Percentiles rank a stretch among this genome's conserved stretches.
Conservation (phyloP, 2,797 vertebrate genomes). For the Chelon auratus region DNA sequence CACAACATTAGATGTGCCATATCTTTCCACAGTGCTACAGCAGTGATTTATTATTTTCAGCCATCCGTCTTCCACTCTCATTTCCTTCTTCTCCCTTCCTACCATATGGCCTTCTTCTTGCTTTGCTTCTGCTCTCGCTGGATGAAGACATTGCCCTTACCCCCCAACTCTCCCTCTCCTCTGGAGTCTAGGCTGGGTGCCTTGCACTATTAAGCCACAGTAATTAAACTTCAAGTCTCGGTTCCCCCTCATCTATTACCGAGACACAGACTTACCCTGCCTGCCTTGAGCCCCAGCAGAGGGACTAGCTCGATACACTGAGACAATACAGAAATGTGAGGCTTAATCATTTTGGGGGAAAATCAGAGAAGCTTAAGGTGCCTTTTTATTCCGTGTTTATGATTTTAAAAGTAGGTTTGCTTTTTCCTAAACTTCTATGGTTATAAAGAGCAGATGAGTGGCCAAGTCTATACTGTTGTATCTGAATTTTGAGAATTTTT, state of each 20-base stretch:
- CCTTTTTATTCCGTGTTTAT: background rate
- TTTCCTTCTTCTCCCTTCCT: background rate
- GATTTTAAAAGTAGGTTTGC: background rate
- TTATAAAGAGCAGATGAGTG: background rate
- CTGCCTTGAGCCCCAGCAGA: conserved; percentile 29
- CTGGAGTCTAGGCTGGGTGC: conserved; percentile 16
- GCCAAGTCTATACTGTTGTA: background rate
- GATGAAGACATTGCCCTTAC: conserved; percentile 29
- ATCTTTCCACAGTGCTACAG: background rate
- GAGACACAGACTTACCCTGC: conserved; percentile 51
- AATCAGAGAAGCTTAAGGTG: conserved; percentile 4
- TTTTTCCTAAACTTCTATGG: background rate
- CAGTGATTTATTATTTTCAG: conserved; percentile 3
- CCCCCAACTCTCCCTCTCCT: conserved; percentile 9
- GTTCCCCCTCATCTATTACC: conserved; percentile 51
- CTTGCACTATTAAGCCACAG: conserved; percentile 54
- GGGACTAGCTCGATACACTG: conserved; percentile 17
- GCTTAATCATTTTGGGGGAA: conserved; percentile 25
- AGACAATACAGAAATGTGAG: conserved; percentile 31
- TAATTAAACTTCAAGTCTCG: conserved; percentile 67
- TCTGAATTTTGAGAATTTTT: background rate
- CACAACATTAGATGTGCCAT: background rate
- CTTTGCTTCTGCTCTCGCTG: conserved; percentile 19
- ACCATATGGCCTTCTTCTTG: conserved; percentile 11
- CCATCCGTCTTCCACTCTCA: background rate